Evolutionary conservation across 2,113 vertebrate genomes (phyloP).

Genomic region (Drymodes brunneopygia): DNA sequence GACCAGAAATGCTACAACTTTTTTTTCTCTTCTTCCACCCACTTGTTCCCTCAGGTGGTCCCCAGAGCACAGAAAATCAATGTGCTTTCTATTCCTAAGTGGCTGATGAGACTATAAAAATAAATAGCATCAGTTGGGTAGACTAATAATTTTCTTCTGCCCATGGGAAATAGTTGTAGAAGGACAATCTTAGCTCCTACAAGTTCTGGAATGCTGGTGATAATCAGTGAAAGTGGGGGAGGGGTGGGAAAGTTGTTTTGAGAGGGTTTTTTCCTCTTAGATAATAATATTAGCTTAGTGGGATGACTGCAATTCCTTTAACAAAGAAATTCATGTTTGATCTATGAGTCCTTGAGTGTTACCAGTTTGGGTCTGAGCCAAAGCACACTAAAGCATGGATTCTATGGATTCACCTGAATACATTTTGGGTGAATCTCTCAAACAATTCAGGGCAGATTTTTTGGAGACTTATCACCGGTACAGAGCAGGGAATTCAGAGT

Average conservation of each 20-base stretch:
- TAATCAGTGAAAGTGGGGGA: neutral
- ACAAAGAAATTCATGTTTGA: neutral
- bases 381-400: neutral
- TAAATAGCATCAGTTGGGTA: neutral
- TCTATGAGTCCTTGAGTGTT: neutral
- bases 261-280: fast-evolving
- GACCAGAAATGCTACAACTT: neutral
- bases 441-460: neutral
- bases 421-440: neutral
- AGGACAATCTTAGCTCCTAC: neutral
- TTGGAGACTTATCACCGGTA: neutral
- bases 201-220: neutral
- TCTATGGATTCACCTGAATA: neutral
- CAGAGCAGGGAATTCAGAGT: neutral
- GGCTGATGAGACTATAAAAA: neutral
- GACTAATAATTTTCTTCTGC: neutral
- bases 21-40: neutral
- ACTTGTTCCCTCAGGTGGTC: neutral
- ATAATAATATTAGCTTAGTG: neutral
- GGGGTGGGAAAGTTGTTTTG: neutral
- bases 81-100: neutral
- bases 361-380: neutral
- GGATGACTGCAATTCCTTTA: neutral
- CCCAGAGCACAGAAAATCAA: neutral
- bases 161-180: neutral